Evolutionary conservation across 2,888 invertebrate genomes (phyloP), one percentile per base, ranked within the genome.

Genomic region (Mythimna ferrago): DNA sequence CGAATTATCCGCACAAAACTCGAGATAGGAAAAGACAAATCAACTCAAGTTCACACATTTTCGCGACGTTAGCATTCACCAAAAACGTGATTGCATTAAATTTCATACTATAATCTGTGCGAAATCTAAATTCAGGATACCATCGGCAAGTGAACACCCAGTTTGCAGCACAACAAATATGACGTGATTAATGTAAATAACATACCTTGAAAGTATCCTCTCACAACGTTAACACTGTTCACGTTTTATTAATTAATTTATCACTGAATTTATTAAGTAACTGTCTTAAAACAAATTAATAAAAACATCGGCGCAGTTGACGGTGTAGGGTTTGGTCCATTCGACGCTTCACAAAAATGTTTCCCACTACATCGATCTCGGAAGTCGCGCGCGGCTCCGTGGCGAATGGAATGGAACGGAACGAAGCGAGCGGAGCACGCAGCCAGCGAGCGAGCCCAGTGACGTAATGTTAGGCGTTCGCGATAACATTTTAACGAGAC

Each of bases 111-210:
- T 65, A 61, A 67, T 71, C 70, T 70, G 78, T 76, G 76, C 68
- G 71, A 66, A 69, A 78, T 80, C 67, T 64, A 78, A 84, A 84
- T 87, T 82, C 77, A 73, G 74, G 73, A 84, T 83, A 83, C 76
- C 82, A 86, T 90, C 86, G 84, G 85, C 88, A 80, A 89, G 87
- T 87, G 87, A 90, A 93, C 90, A 92, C 89, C 89, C 89, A 92
- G 87, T 91, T 90, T 89, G 88, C 87, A 92, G 81, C 88, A 89
- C 86, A 91, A 89, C 83, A 86, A 82, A 77, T 85, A 91, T 92
- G 92, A 93, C 92, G 92, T 92, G 92, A 93, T 91, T 89, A 87
- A 85, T 89, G 90, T 92, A 92, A 91, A 91, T 93, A 92, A 89
- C 93, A 88, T 93, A 95, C 95, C 95, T 94, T 89, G 75, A 74